Percentiles rank a stretch among this genome's conserved stretches.
Conservation (phyloP, 2,888 invertebrate species). For the Labia minor region DNA sequence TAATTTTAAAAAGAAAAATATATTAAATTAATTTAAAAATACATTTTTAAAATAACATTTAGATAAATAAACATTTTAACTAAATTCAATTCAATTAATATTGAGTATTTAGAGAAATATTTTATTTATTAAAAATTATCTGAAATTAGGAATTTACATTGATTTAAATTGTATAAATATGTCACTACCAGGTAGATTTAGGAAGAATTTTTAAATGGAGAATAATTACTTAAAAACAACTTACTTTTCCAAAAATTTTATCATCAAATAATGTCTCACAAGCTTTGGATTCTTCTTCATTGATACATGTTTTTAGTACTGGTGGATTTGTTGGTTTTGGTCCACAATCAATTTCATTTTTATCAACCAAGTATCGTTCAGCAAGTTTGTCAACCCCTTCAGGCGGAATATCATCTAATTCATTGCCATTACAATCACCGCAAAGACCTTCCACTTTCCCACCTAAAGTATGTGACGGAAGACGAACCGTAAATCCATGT, state of each 20-base stretch:
- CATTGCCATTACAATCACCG: conserved; percentile 58
- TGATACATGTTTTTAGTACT: not conserved
- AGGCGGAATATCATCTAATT: conserved; percentile 46
- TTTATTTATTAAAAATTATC: no score
- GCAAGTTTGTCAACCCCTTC: conserved; percentile 44
- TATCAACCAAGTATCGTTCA: conserved; percentile 30
- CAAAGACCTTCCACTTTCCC: conserved; percentile 69
- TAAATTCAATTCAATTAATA: not conserved
- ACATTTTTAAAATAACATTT: no score
- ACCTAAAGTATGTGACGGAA: conserved; percentile 63
- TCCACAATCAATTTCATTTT: conserved; percentile 25
- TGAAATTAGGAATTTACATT: no score
- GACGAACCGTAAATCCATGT: conserved; percentile 43
- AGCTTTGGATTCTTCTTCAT: not conserved
- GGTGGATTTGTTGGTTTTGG: conserved; percentile 23
- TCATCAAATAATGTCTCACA: conserved; percentile 40
- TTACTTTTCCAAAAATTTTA: conserved; percentile 44
- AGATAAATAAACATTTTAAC: conserved; percentile 18
- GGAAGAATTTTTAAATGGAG: no score
- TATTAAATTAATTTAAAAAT: not conserved
- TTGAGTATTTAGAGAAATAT: conserved; percentile 17
- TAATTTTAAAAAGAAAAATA: conserved; percentile 23
- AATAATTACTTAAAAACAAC: no score
- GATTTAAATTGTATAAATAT: no score
- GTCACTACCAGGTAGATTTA: no score